Base-by-base conservation (phyloP, 2,888 invertebrate genomes). In the Rhagophthalmus giganteus region DNA sequence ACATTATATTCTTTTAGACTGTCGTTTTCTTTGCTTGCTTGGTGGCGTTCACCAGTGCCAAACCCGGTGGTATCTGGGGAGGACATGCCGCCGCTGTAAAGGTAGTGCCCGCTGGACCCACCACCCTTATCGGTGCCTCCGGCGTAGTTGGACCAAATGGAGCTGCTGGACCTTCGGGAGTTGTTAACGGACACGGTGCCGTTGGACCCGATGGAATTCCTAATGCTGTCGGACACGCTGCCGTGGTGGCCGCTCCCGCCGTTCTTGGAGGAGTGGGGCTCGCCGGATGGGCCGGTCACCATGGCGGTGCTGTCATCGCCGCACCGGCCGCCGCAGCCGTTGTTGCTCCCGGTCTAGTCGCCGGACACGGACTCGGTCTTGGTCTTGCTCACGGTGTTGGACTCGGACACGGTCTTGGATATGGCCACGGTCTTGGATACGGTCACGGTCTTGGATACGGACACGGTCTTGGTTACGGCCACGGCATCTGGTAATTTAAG, bases 11-110 rank as follows among this genome's bases (percentile, higher is more conserved):
- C 11, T 48, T 56, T 24, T 31, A 61, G 62, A 49, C 59, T 30
- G 32, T 57, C 28, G 57, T 51, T 13, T 40, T 57, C 9, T 54
- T 62, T 26, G 62, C 60, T 46, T 56, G 60, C 46, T 46, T 62
- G 56, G 62, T 55, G 16, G 58, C 56, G 5, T 14, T 44, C 13
- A 60, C 61, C 55, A 45, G 25, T 12, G 60, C 62, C 16, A 60
- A 56, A 48, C 62, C 58, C 1, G 42, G 37, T 11, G 57, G 52
- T 15, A 25, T 41, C 15, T 32, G 35, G 14, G 42, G 40, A 13
- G 52, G 44, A 5, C 25, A 13, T 12, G 41, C 15, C 2, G 39
- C 41, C 8, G 33, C 12, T n/a, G 8, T 10, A 11, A 37, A 37
- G 6, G 37, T 37, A 37, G 37, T 37, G 13, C 37, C 37, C 2